These are phyloP conservation scores for Galago senegalensis DNA, from an alignment of 2,797 vertebrate species.

Conservation along the genomic window DNA sequence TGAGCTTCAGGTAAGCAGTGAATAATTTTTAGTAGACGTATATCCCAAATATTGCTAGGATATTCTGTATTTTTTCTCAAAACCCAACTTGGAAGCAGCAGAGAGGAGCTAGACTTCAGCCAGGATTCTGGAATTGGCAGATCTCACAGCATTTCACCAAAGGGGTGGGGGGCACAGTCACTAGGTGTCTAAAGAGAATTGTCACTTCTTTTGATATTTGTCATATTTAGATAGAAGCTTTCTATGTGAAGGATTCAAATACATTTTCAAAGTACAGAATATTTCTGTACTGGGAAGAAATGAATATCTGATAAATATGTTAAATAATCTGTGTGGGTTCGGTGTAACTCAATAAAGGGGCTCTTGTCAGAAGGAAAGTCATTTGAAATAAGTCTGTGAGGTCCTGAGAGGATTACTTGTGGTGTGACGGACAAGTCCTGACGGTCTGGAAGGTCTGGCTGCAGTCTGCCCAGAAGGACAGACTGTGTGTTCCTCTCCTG, in stretches of 20 bases:
- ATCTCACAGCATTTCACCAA: not conserved
- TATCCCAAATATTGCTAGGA: fast-evolving
- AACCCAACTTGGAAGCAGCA: not conserved
- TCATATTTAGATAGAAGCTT: not conserved
- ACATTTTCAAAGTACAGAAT: not conserved
- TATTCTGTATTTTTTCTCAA: not conserved
- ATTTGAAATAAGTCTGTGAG: not conserved
- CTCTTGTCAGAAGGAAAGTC: not conserved
- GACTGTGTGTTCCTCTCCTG: fast-evolving
- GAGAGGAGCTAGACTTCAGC: fast-evolving
- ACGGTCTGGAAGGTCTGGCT: not conserved
- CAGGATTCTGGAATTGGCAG: fast-evolving
- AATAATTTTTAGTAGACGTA: fast-evolving
- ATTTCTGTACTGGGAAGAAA: slow-evolving; percentile 37
- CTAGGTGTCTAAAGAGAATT: not conserved
- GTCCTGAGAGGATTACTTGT: not conserved
- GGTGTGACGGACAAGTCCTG: not conserved
- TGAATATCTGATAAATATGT: not conserved
- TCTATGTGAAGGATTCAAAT: not conserved
- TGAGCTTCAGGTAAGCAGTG: not conserved
- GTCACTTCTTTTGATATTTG: not conserved
- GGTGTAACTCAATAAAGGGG: not conserved
- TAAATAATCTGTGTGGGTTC: not conserved
- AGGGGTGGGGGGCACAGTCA: not conserved
- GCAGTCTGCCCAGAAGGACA: not conserved